phyloP scores from a whole-genome alignment of 1,140 invertebrate species.

The Vanessa atalanta region DNA sequence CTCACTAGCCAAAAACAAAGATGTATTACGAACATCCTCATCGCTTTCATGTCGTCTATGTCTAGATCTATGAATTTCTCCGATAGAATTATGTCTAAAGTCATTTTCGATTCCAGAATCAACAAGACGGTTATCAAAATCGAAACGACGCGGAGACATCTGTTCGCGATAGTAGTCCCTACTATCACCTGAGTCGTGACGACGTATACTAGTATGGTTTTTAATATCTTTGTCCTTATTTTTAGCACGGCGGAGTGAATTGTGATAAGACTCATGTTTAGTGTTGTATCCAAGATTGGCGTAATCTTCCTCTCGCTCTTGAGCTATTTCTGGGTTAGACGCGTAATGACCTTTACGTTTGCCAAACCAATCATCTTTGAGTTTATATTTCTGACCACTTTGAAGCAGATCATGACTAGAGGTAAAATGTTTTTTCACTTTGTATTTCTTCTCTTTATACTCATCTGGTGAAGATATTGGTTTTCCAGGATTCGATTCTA shows the following conservation, averaged over 20 bases:
- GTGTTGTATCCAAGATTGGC: conserved; percentile 70
- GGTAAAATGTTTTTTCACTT: conserved; percentile 75
- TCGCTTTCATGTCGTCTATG: conserved; percentile 79
- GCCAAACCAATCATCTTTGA: conserved; percentile 72
- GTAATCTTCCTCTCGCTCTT: conserved; percentile 75
- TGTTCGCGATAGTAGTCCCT: conserved; percentile 76
- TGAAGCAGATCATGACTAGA: conserved; percentile 80
- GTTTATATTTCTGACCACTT: conserved; percentile 74
- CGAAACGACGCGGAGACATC: conserved; percentile 73
- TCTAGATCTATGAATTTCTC: conserved; percentile 76
- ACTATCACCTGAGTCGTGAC: conserved; percentile 76
- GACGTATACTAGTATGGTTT: conserved; percentile 73
- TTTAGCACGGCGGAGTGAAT: conserved; percentile 79
- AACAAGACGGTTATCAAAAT: conserved; percentile 84
- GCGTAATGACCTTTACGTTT: conserved; percentile 81
- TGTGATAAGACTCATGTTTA: conserved; percentile 79
- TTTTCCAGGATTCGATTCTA: conserved; percentile 83
- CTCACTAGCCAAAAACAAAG: conserved; percentile 84
- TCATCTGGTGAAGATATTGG: conserved; percentile 82
- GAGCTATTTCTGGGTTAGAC: conserved; percentile 82
- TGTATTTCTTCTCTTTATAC: conserved; percentile 76
- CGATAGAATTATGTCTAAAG: conserved; percentile 86
- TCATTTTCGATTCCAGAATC: conserved; percentile 91
- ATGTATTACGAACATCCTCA: conserved; percentile 84
- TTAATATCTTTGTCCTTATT: conserved; percentile 70